A percentile compares a stretch with the other conserved stretches of the same genome.
phyloP scores from a whole-genome alignment of 1,140 invertebrate species.

The Formica exsecta region DNA sequence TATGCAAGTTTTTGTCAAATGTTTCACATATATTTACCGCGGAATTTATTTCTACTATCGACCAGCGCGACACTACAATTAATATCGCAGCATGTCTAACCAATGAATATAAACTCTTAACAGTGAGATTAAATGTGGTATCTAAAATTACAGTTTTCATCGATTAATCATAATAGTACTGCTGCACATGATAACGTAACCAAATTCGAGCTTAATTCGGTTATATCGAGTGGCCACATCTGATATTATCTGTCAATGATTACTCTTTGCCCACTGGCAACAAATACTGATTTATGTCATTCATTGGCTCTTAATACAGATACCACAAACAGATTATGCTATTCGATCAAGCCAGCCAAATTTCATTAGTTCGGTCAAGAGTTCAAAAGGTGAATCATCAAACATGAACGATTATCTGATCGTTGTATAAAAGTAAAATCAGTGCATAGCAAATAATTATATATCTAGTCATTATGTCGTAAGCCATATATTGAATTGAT shows the following conservation, averaged over 20 bases:
- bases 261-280: slow-evolving; percentile 45
- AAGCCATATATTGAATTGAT: neutral
- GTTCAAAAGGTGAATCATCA: slow-evolving; percentile 69
- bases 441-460: slow-evolving; percentile 2
- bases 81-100: slow-evolving; percentile 43
- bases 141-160: slow-evolving; percentile 59
- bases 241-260: slow-evolving; percentile 62
- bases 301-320: slow-evolving; percentile 57
- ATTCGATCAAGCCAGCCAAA: slow-evolving; percentile 34
- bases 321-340: slow-evolving; percentile 51
- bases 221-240: slow-evolving; percentile 60
- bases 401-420: slow-evolving; percentile 42
- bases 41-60: slow-evolving; percentile 26
- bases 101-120: slow-evolving; percentile 57
- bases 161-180: slow-evolving; percentile 52
- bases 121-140: slow-evolving; percentile 42
- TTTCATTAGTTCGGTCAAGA: slow-evolving; percentile 60
- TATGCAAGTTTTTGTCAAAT: slow-evolving; percentile 42
- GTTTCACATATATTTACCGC: neutral
- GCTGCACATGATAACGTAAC: slow-evolving; percentile 53
- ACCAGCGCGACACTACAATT: slow-evolving; percentile 35
- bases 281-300: slow-evolving; percentile 61
- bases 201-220: slow-evolving; percentile 57
- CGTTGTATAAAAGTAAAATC: slow-evolving; percentile 7
- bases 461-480: neutral